Evolutionary conservation across 2,888 invertebrate genomes (phyloP).

Genomic region (Drosophila incognita): DNA sequence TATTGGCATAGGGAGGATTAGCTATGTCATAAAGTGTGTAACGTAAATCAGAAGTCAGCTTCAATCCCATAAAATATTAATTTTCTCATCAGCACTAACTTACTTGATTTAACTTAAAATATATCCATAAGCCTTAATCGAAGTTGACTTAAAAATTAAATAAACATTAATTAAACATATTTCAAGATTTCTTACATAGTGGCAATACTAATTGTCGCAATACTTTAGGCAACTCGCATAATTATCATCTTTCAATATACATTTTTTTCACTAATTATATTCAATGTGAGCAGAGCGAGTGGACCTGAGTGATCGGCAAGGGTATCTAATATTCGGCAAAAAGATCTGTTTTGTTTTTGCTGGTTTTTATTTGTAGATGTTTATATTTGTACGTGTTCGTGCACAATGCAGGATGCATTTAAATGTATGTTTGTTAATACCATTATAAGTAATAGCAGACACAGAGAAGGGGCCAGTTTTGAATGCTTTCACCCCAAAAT

Average conservation of each 20-base stretch:
- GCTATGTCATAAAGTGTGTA: neutral
- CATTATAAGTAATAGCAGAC: slow-evolving; percentile 7
- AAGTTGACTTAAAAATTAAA: neutral
- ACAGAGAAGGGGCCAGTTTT: slow-evolving; percentile 2
- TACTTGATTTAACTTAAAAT: neutral
- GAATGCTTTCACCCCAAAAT: slow-evolving; percentile 13
- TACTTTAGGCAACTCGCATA: neutral
- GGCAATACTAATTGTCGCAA: neutral
- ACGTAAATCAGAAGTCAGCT: neutral
- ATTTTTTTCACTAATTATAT: neutral
- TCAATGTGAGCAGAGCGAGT: neutral
- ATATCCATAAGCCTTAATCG: neutral
- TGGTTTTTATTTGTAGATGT: neutral
- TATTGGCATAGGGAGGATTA: neutral
- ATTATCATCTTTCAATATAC: neutral
- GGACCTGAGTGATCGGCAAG: neutral
- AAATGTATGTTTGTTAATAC: slow-evolving; percentile 4
- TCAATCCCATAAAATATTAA: neutral
- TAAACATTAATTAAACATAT: neutral
- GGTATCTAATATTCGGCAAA: neutral
- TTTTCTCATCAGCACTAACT: neutral
- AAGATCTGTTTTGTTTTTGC: neutral
- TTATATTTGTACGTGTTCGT: neutral
- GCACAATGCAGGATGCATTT: neutral
- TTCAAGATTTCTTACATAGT: neutral